Conservation (phyloP, 2,888 invertebrate genomes). For the Papilio demoleus region DNA sequence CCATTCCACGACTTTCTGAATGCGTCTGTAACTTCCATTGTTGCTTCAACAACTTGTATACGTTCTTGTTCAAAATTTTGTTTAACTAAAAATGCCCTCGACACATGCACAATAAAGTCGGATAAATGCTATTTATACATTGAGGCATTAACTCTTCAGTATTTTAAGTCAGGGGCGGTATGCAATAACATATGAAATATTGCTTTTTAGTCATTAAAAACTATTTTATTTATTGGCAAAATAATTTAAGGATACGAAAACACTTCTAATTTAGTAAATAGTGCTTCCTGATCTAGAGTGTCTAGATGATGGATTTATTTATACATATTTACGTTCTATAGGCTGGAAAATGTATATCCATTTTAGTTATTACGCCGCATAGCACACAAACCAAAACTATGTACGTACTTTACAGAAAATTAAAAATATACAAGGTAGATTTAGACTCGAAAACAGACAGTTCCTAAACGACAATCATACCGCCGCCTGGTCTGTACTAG, state of each 20-base stretch:
- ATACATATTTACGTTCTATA: not conserved
- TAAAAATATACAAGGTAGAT: slow-evolving; percentile 42
- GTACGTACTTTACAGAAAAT: not conserved
- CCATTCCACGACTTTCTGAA: slow-evolving; percentile 67
- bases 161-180: slow-evolving; percentile 30
- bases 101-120: not conserved
- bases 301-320: not conserved
- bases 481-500: slow-evolving; percentile 48
- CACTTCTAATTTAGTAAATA: not conserved
- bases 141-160: slow-evolving; percentile 7
- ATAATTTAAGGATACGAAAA: not conserved
- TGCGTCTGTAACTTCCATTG: slow-evolving; percentile 76
- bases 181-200: slow-evolving; percentile 14
- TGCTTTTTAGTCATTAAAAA: not conserved
- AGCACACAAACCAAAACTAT: slow-evolving; percentile 5
- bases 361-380: not conserved
- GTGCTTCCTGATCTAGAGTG: not conserved
- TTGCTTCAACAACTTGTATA: slow-evolving; percentile 60
- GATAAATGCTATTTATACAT: not conserved
- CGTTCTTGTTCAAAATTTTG: slow-evolving; percentile 45
- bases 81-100: slow-evolving; percentile 39
- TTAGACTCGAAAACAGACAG: slow-evolving; percentile 43
- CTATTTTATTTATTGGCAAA: slow-evolving; percentile 1
- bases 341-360: not conserved
- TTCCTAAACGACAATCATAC: slow-evolving; percentile 38